phyloP scores from a whole-genome alignment of 2,888 invertebrate species.

The Nephrotoma flavescens region DNA sequence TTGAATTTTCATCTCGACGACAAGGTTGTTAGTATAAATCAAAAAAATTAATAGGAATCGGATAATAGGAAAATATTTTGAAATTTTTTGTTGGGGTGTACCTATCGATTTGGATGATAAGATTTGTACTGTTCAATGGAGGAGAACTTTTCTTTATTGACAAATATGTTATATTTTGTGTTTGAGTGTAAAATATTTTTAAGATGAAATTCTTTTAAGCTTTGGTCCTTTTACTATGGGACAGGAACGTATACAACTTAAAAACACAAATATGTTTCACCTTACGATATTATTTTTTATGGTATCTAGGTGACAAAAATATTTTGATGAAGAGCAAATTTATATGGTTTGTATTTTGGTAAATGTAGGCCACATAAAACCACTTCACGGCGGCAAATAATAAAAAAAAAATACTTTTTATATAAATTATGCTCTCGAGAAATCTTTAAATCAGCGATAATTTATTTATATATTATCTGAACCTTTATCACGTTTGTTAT shows the following conservation, averaged over 20 bases:
- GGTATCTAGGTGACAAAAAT: background rate
- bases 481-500: background rate
- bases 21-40: background rate
- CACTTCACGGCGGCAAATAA: no score
- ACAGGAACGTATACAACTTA: background rate
- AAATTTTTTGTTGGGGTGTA: background rate
- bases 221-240: background rate
- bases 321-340: background rate
- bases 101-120: background rate
- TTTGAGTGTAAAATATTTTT: background rate
- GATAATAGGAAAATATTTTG: background rate
- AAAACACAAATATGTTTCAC: background rate
- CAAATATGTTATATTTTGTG: background rate
- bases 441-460: background rate
- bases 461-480: background rate
- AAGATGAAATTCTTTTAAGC: background rate
- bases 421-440: background rate
- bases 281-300: background rate
- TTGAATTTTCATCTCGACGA: background rate
- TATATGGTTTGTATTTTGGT: background rate
- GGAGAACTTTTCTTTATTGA: background rate
- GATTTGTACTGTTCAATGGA: background rate
- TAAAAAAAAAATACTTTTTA: background rate
- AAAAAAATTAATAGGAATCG: background rate
- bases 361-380: background rate